A percentile compares a stretch with the other conserved stretches of the same genome.
phyloP scores from a whole-genome alignment of 1,140 invertebrate species.

The Odontomachus brunneus region DNA sequence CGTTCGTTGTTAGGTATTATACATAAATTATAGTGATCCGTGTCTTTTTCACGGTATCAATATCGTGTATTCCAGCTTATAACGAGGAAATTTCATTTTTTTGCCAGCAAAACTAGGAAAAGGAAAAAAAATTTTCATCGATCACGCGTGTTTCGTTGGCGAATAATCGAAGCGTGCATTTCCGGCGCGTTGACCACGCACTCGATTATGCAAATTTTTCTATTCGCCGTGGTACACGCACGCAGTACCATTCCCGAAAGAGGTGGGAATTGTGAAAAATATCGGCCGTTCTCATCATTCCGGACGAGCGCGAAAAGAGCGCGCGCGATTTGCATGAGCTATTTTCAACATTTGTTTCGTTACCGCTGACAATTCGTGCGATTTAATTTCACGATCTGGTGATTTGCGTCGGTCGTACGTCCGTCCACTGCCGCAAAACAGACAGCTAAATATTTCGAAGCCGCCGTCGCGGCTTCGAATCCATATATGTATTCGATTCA shows the following conservation, averaged over 20 bases:
- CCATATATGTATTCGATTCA: not conserved
- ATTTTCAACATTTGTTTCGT: conserved; percentile 59
- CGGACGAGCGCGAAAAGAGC: not conserved
- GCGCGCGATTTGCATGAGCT: conserved; percentile 44
- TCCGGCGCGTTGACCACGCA: conserved; percentile 27
- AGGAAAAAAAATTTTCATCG: conserved; percentile 4
- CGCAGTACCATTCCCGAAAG: conserved; percentile 19
- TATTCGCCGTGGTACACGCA: not conserved
- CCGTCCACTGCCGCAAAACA: not conserved
- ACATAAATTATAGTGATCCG: not conserved
- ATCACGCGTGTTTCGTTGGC: conserved; percentile 25
- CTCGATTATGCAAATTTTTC: conserved; percentile 70
- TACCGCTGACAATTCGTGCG: conserved; percentile 45
- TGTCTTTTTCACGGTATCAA: not conserved
- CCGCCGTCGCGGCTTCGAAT: not conserved
- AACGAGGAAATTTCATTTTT: conserved; percentile 19
- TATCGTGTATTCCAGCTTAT: not conserved
- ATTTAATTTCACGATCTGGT: conserved; percentile 59
- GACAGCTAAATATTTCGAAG: conserved; percentile 23
- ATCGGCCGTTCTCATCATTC: conserved; percentile 13
- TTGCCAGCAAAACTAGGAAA: not conserved
- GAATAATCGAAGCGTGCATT: conserved; percentile 51
- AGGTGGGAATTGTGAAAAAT: conserved; percentile 61
- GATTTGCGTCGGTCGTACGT: not conserved
- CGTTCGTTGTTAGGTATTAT: not conserved